Percentiles rank a stretch among this genome's conserved stretches.
Evolutionary conservation across 2,888 invertebrate species (phyloP).

Genomic region (Heteromyza rotundicornis): DNA sequence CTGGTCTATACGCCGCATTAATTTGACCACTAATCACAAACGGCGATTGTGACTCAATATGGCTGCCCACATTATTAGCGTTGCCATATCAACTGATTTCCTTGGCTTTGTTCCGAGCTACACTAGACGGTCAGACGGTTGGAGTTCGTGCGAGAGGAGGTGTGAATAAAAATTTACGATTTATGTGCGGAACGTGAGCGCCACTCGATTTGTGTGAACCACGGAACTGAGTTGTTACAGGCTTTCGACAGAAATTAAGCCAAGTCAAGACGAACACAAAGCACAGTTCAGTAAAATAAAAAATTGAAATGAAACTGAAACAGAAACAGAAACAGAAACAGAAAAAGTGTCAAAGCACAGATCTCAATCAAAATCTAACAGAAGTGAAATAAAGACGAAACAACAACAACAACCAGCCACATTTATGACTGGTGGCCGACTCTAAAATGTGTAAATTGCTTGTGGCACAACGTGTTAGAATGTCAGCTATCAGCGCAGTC

Average conservation of each 20-base stretch:
- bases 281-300: too few relatives aligned
- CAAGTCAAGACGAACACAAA: constrained; percentile 4
- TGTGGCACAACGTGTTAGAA: neutral
- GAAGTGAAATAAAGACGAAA: constrained; percentile 24
- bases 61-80: neutral
- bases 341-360: constrained; percentile 26
- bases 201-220: constrained; percentile 7
- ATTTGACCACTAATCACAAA: neutral
- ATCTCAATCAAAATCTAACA: constrained; percentile 3
- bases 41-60: neutral
- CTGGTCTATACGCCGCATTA: neutral
- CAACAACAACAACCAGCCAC: too few relatives aligned
- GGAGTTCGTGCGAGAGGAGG: neutral
- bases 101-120: neutral
- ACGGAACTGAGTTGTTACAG: neutral
- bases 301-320: constrained; percentile 9
- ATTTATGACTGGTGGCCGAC: constrained; percentile 7
- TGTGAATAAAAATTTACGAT: constrained; percentile 20
- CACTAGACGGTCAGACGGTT: too few relatives aligned
- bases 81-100: neutral
- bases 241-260: constrained; percentile 1
- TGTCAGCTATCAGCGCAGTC: neutral
- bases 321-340: constrained; percentile 6
- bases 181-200: constrained; percentile 16
- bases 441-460: neutral